Conservation (phyloP, 2,797 vertebrate genomes). For the Otolemur crassicaudatus region DNA sequence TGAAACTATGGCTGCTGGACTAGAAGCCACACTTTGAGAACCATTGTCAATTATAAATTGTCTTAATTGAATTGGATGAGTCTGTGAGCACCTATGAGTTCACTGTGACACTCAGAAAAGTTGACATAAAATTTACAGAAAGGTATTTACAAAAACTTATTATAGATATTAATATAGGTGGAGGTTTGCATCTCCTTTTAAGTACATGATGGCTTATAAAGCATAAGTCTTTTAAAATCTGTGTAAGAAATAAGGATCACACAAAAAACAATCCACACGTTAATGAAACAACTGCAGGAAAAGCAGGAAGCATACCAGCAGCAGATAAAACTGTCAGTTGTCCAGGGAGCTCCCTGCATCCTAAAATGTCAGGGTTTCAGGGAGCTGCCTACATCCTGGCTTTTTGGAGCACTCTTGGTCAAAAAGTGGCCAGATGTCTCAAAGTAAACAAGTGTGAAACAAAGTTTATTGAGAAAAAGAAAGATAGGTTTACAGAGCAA, state of each 20-base stretch:
- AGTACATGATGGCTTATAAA: not conserved
- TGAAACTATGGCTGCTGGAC: not conserved
- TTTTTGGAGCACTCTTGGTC: too few species aligned
- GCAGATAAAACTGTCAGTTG: not conserved
- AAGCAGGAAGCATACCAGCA: not conserved
- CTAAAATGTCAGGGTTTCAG: too few species aligned
- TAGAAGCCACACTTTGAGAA: not conserved
- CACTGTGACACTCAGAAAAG: not conserved
- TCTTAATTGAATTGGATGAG: not conserved
- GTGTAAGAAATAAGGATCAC: not conserved
- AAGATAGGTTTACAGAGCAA: too few species aligned
- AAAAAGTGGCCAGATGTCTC: too few species aligned
- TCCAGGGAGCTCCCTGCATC: too few species aligned
- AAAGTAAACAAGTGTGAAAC: too few species aligned
- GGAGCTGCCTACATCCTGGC: too few species aligned
- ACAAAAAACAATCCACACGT: not conserved
- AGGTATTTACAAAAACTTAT: not conserved
- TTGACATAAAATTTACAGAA: not conserved
- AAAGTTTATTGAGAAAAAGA: too few species aligned
- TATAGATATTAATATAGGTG: not conserved
- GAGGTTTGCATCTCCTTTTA: not conserved
- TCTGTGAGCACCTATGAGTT: not conserved
- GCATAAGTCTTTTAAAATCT: not conserved
- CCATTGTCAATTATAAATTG: not conserved
- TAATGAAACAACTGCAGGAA: slow-evolving; percentile 47